phyloP scores from a whole-genome alignment of 2,113 vertebrate species.

The Calonectris borealis region DNA sequence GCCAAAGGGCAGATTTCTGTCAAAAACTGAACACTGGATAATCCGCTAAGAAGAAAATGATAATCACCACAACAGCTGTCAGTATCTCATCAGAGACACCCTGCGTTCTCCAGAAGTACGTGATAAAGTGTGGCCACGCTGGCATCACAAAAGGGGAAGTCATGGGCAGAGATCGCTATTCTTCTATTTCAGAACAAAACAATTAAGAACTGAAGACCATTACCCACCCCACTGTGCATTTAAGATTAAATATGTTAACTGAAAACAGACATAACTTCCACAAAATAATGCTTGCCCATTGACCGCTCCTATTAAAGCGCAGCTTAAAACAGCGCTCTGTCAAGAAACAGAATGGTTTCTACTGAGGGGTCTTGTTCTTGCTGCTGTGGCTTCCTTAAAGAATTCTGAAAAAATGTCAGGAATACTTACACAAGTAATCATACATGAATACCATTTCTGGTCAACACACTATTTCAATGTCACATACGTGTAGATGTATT shows the following conservation, averaged over 20 bases:
- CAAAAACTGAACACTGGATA: not conserved
- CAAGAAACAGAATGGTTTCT: not conserved
- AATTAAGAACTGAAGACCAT: not conserved
- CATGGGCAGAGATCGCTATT: not conserved
- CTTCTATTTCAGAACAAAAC: not conserved
- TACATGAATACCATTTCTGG: not conserved
- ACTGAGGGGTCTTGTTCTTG: not conserved
- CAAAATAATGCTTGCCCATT: not conserved
- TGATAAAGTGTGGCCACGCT: fast-evolving
- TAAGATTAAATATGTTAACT: not conserved
- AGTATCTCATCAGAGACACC: not conserved
- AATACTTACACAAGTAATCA: not conserved
- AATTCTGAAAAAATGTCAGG: not conserved
- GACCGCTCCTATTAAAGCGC: not conserved
- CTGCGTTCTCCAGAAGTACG: fast-evolving
- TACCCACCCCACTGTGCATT: not conserved
- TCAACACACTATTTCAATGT: not conserved
- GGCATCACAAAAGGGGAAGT: not conserved
- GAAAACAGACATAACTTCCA: not conserved
- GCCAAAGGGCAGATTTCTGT: not conserved
- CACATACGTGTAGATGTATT: fast-evolving
- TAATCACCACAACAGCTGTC: not conserved
- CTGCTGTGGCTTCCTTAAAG: not conserved
- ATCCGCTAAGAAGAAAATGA: not conserved
- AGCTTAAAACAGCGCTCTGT: not conserved